Evolutionary conservation across 2,113 vertebrate species (phyloP).

Genomic region (Suncus etruscus): DNA sequence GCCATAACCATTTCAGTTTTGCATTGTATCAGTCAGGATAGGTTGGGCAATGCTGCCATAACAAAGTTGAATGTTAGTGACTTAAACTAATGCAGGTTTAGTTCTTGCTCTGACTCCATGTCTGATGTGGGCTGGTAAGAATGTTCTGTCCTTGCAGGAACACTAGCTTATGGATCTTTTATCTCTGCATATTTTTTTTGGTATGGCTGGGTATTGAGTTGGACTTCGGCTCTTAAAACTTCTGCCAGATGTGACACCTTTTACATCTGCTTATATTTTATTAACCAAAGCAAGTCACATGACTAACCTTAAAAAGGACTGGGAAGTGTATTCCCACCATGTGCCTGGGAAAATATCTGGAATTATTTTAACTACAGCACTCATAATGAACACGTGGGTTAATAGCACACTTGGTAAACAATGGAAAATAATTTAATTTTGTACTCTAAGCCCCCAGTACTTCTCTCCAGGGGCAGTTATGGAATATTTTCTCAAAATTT

Average conservation of each 20-base stretch:
- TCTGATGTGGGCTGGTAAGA: background rate
- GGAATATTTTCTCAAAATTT: background rate
- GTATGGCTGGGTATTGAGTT: background rate
- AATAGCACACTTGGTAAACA: background rate
- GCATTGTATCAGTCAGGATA: background rate
- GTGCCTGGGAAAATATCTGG: background rate
- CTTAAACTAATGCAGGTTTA: background rate
- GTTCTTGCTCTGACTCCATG: background rate
- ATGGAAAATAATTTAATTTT: conserved; percentile 11
- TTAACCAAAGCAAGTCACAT: background rate
- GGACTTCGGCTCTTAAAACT: background rate
- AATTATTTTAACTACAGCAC: background rate
- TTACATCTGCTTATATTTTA: conserved; percentile 49
- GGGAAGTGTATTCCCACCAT: background rate
- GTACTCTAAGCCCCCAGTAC: background rate
- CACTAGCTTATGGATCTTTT: background rate
- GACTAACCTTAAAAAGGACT: background rate
- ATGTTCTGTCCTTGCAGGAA: background rate
- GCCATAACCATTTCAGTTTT: background rate
- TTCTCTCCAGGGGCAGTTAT: background rate
- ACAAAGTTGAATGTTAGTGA: background rate
- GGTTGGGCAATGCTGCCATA: background rate
- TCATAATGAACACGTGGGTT: background rate
- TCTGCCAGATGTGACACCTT: background rate
- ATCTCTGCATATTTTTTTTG: background rate